A percentile compares a stretch with the other conserved stretches of the same genome.
Evolutionary conservation across 2,888 invertebrate species (phyloP).

Genomic region (Augiades crinisus): DNA sequence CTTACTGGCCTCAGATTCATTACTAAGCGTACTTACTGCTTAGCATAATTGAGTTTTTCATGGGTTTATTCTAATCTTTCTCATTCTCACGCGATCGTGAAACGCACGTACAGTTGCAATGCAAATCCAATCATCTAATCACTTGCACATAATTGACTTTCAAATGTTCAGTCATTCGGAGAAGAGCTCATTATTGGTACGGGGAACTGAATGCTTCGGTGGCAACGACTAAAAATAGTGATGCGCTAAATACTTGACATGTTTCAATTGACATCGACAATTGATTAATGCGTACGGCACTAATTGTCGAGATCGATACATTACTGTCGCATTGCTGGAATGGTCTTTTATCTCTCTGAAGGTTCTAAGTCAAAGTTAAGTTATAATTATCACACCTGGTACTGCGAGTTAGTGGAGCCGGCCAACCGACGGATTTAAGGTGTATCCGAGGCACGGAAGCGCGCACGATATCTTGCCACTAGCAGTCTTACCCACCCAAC

Average conservation of each 20-base stretch:
- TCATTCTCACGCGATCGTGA: conserved; percentile 34
- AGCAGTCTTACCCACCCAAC: too few relatives aligned
- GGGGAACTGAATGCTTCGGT: neutral
- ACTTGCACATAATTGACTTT: conserved; percentile 32
- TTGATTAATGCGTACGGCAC: neutral
- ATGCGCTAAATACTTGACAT: conserved; percentile 13
- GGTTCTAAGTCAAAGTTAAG: too few relatives aligned
- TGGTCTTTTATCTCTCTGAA: too few relatives aligned
- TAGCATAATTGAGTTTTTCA: neutral
- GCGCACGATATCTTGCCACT: too few relatives aligned
- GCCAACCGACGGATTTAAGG: too few relatives aligned
- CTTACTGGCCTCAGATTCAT: too few relatives aligned
- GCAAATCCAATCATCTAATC: conserved; percentile 34
- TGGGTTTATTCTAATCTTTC: neutral
- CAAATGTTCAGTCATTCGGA: conserved; percentile 25
- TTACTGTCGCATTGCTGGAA: too few relatives aligned
- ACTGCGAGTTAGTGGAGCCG: too few relatives aligned
- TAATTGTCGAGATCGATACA: too few relatives aligned
- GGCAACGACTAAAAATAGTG: conserved; percentile 7
- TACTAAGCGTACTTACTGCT: too few relatives aligned
- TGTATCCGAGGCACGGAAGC: too few relatives aligned
- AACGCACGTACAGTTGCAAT: conserved; percentile 35
- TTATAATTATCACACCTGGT: too few relatives aligned
- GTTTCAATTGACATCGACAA: conserved; percentile 7
- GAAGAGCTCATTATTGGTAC: conserved; percentile 4